Evolutionary conservation across 2,113 vertebrate species (phyloP).

Genomic region (Capra hircus): DNA sequence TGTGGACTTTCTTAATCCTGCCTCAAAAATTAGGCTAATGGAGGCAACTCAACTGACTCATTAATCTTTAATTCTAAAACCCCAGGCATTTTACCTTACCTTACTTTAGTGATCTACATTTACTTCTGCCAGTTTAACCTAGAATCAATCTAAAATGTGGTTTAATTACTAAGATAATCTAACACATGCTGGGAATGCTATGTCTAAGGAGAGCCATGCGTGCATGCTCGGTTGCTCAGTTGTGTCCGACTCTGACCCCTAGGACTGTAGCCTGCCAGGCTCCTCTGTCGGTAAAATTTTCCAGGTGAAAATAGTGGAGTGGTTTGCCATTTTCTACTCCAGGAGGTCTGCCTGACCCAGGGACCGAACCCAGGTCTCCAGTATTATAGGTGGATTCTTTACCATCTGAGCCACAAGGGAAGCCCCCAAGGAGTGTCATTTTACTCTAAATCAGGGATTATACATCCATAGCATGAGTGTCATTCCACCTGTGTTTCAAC

Average conservation of each 20-base stretch:
- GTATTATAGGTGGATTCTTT: background rate
- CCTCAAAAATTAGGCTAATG: background rate
- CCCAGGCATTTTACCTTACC: background rate
- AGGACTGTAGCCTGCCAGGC: background rate
- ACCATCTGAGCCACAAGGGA: background rate
- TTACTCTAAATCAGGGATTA: background rate
- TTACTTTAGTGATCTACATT: background rate
- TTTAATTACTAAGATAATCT: background rate
- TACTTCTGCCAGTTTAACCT: background rate
- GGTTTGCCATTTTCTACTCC: background rate
- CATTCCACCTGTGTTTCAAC: background rate
- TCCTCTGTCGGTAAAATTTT: background rate
- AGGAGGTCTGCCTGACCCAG: background rate
- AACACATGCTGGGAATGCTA: background rate
- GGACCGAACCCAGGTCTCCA: background rate
- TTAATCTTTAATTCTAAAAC: background rate
- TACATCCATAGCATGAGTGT: background rate
- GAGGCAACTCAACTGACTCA: background rate
- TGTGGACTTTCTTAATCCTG: background rate
- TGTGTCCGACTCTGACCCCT: background rate
- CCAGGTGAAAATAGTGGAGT: background rate
- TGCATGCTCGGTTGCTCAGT: background rate
- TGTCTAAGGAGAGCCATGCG: background rate
- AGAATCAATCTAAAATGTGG: background rate
- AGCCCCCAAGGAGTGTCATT: background rate